phyloP scores from a whole-genome alignment of 2,888 invertebrate species.

The Acronicta alni region DNA sequence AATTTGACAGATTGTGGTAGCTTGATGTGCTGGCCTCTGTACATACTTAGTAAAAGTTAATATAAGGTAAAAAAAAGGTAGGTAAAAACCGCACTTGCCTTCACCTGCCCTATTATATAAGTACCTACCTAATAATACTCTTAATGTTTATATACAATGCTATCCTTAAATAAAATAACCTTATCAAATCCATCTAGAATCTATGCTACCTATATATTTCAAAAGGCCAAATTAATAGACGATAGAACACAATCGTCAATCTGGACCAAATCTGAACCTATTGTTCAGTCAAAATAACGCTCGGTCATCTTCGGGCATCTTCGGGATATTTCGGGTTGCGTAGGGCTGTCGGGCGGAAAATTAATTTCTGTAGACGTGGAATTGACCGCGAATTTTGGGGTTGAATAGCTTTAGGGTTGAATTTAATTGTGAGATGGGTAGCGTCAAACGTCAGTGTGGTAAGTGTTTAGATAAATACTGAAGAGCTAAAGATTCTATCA shows the following conservation, averaged over 20 bases:
- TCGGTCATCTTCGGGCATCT: conserved; percentile 2
- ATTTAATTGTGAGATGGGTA: conserved; percentile 9
- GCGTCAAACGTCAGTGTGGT: neutral
- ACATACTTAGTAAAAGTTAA: too few relatives aligned
- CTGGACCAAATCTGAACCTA: conserved; percentile 11
- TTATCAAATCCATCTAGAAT: neutral
- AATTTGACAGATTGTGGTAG: too few relatives aligned
- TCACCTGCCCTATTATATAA: too few relatives aligned
- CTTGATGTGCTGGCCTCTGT: too few relatives aligned
- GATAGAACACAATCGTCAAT: conserved; percentile 30
- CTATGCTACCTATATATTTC: neutral
- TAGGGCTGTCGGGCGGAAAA: conserved; percentile 45
- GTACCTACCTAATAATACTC: neutral
- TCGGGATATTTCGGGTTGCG: conserved; percentile 17
- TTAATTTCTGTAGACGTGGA: conserved; percentile 46
- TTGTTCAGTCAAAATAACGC: conserved; percentile 17
- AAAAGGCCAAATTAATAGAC: conserved; percentile 23
- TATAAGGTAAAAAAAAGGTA: too few relatives aligned
- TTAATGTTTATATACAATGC: neutral
- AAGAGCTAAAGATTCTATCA: too few relatives aligned
- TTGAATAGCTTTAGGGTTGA: conserved; percentile 22
- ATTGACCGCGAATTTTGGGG: conserved; percentile 33
- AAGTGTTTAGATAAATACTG: neutral
- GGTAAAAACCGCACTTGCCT: too few relatives aligned
- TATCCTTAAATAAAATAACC: neutral